phyloP scores from a whole-genome alignment of 2,888 invertebrate genomes.

The Odontomyia ornata region DNA sequence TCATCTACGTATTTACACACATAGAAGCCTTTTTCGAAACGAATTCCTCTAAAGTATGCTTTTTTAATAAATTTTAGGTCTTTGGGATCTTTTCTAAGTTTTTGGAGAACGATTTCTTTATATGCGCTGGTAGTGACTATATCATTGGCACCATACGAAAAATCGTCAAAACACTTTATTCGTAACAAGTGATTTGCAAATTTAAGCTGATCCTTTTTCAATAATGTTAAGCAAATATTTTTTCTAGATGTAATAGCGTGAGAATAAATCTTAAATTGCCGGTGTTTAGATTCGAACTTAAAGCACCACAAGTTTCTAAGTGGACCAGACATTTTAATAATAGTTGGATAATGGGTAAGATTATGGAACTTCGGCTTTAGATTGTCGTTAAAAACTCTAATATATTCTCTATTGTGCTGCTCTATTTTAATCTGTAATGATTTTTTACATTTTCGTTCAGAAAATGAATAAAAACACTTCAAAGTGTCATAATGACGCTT shows the following conservation, averaged over 20 bases:
- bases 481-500: too few species aligned
- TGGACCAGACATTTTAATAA: slow-evolving; percentile 49
- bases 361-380: slow-evolving; percentile 52
- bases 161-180: neutral
- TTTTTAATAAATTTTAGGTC: slow-evolving; percentile 41
- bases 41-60: slow-evolving; percentile 39
- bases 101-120: slow-evolving; percentile 44
- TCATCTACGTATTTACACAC: slow-evolving; percentile 44
- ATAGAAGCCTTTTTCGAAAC: slow-evolving; percentile 45
- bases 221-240: slow-evolving; percentile 52
- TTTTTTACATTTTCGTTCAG: too few species aligned
- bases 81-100: slow-evolving; percentile 39
- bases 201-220: slow-evolving; percentile 51
- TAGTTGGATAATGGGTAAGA: slow-evolving; percentile 51
- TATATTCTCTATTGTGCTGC: slow-evolving; percentile 47
- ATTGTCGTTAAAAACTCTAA: slow-evolving; percentile 51
- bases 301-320: slow-evolving; percentile 50
- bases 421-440: too few species aligned
- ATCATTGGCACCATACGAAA: slow-evolving; percentile 27
- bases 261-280: slow-evolving; percentile 52
- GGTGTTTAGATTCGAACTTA: slow-evolving; percentile 52
- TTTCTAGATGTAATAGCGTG: slow-evolving; percentile 52
- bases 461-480: too few species aligned
- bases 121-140: slow-evolving; percentile 38
- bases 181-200: slow-evolving; percentile 49